Evolutionary conservation across 2,113 vertebrate genomes (phyloP).

Genomic region (Phaetusa simplex): DNA sequence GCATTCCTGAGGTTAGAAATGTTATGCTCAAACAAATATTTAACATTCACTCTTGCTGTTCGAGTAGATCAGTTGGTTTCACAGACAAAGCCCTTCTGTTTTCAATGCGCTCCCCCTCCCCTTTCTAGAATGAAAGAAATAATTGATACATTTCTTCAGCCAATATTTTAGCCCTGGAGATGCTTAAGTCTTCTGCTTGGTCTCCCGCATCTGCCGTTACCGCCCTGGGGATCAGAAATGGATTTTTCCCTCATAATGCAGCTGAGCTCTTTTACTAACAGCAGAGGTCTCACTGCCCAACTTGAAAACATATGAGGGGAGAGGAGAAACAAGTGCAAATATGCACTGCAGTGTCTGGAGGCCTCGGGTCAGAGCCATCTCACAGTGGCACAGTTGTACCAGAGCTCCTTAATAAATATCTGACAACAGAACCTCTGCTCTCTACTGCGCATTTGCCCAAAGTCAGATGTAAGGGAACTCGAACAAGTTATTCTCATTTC

Average conservation of each 20-base stretch:
- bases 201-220: not conserved
- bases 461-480: not conserved
- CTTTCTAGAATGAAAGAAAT: not conserved
- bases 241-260: not conserved
- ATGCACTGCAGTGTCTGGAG: not conserved
- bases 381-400: not conserved
- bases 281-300: not conserved
- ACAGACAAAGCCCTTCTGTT: not conserved
- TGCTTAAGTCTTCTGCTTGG: not conserved
- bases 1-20: not conserved
- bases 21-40: not conserved
- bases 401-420: not conserved
- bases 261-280: not conserved
- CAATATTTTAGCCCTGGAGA: not conserved
- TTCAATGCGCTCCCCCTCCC: not conserved
- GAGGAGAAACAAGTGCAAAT: not conserved
- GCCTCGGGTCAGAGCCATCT: not conserved
- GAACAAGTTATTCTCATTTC: not conserved
- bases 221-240: not conserved
- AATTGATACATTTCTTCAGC: not conserved
- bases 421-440: not conserved
- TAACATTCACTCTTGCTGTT: not conserved
- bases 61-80: not conserved
- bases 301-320: fast-evolving
- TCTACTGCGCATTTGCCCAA: not conserved